Evolutionary conservation across 1,140 invertebrate genomes (phyloP).

Genomic region (Notospermus geniculatus): DNA sequence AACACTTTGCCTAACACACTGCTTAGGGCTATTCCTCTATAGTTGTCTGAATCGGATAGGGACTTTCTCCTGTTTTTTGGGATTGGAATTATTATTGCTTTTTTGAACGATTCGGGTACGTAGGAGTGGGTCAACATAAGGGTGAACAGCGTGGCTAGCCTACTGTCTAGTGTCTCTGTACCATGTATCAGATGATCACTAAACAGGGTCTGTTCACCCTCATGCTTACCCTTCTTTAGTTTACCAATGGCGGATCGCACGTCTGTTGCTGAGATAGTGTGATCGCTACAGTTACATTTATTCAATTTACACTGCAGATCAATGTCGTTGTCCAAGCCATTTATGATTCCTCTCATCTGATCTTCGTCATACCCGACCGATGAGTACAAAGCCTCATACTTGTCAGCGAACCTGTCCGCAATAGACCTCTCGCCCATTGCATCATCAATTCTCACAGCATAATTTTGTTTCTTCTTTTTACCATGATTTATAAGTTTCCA

Average conservation of each 20-base stretch:
- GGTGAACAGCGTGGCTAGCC: too few species aligned
- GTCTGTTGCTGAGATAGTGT: not conserved
- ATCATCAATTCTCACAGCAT: not conserved
- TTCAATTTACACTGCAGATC: not conserved
- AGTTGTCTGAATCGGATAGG: not conserved
- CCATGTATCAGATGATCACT: not conserved
- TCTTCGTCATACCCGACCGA: too few species aligned
- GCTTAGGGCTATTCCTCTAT: not conserved
- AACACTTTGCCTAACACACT: not conserved
- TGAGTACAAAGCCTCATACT: too few species aligned
- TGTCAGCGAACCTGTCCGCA: not conserved
- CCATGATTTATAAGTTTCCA: not conserved
- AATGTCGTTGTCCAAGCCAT: too few species aligned
- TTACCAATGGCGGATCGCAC: not conserved
- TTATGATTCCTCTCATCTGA: too few species aligned
- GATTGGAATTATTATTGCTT: not conserved
- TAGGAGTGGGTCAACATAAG: too few species aligned
- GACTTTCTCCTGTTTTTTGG: not conserved
- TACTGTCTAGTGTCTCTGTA: not conserved
- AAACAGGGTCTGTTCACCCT: too few species aligned
- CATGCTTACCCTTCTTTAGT: not conserved
- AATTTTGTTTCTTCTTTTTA: not conserved
- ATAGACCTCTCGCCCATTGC: not conserved
- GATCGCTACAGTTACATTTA: not conserved
- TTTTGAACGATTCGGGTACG: not conserved